Base-by-base conservation (phyloP, 2,888 invertebrate species). In the Minunthozetes semirufus region DNA sequence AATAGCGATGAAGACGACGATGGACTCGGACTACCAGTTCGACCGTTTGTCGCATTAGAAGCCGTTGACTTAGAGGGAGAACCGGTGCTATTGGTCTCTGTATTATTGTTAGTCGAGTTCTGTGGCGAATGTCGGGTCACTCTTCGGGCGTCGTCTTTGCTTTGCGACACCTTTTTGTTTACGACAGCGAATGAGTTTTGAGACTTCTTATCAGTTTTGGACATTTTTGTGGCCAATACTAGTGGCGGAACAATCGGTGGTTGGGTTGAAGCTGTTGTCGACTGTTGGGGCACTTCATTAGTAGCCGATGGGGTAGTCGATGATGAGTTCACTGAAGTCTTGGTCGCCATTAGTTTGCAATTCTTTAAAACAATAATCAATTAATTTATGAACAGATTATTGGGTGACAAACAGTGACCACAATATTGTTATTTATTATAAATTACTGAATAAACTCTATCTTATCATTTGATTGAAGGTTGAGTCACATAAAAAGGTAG, bases 51-150 rank as follows among this genome's bases (percentile, higher is more conserved):
- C 0, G 48, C 9, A 48, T 70, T 70, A 27, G 70, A 8, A 6
- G 70, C 17, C 25, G 25, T n/a, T 48, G 38, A 11, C 13, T 46
- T 70, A 6, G 42, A n/a, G 1, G 42, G 48, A 11, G 46, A 42
- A 38, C 6, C 63, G n/a, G n/a, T 38, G 19, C n/a, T 38, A 42
- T 42, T 42, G 42, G 8, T 42, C 8, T 42, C 42, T 5, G 29
- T 9, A 9, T n/a, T n/a, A n/a, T 33, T 61, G 33, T 29, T 66
- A 9, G 63, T 19, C 15, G 63, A 19, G 38, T 42, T 70, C 22
- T 66, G 66, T 17, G 38, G 66, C 17, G 66, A 66, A 42, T 66
- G 66, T 66, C 66, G 33, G 19, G 66, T 66, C 17, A 63, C 63
- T 27, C 63, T 33, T 42, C 66, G 66, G 22, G 25, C 13, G 25